Evolutionary conservation across 2,113 vertebrate genomes (phyloP).

Genomic region (Ophthalmolycus amberensis): DNA sequence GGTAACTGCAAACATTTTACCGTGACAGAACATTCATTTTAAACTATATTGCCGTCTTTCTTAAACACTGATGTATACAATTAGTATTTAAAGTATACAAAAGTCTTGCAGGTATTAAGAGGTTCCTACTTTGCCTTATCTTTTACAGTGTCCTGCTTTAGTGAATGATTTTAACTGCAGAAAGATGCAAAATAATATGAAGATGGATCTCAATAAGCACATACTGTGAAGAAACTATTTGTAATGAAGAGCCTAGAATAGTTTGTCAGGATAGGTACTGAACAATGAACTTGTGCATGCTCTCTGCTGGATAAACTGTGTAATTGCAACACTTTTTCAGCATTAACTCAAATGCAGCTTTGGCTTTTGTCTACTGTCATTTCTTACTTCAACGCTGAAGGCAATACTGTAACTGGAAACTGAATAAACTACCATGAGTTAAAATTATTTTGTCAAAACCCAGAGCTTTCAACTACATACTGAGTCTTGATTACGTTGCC

Average conservation of each 20-base stretch:
- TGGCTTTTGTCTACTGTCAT: not conserved
- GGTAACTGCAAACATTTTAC: not conserved
- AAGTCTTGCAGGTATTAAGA: not conserved
- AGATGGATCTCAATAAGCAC: not conserved
- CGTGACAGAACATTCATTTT: conserved; percentile 50
- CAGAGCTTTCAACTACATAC: not conserved
- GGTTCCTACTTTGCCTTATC: not conserved
- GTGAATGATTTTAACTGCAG: not conserved
- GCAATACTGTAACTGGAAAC: not conserved
- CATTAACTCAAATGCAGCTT: not conserved
- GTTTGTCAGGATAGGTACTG: not conserved
- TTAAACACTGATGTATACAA: not conserved
- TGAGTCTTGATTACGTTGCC: not conserved
- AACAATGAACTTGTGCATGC: not conserved
- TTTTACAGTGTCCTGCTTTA: not conserved
- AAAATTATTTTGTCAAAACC: too few species aligned
- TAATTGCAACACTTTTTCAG: not conserved
- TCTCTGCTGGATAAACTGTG: not conserved
- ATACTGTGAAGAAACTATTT: not conserved
- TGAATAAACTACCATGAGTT: too few species aligned
- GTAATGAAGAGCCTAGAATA: not conserved
- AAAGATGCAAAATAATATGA: not conserved
- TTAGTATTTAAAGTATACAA: not conserved
- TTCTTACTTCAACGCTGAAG: not conserved
- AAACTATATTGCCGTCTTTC: not conserved